Evolutionary conservation across 2,113 vertebrate genomes (phyloP).

Genomic region (Herpetotheres cachinnans): DNA sequence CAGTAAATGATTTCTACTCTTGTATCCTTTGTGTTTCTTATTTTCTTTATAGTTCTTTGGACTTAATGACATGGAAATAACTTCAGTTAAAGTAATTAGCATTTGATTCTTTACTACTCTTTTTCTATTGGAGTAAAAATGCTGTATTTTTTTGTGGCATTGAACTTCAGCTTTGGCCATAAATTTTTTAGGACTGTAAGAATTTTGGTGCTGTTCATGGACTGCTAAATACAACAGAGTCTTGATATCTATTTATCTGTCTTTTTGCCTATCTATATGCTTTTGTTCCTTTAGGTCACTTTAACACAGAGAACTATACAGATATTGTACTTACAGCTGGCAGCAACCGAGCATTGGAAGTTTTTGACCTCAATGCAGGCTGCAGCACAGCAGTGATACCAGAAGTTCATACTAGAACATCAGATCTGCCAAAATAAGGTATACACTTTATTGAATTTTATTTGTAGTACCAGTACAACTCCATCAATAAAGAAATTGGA

Average conservation of each 20-base stretch:
- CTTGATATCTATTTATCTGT: neutral
- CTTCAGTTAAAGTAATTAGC: neutral
- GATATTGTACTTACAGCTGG: conserved; percentile 83
- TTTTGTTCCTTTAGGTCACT: neutral
- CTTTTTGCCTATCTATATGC: neutral
- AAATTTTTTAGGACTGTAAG: neutral
- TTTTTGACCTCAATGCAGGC: conserved; percentile 86
- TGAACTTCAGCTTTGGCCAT: neutral
- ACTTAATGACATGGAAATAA: neutral
- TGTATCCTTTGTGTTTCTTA: conserved; percentile 79
- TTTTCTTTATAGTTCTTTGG: neutral
- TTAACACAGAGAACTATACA: conserved; percentile 60
- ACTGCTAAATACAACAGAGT: neutral
- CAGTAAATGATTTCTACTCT: conserved; percentile 87
- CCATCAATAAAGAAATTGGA: neutral
- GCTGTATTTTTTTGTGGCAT: neutral
- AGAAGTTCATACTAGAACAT: conserved; percentile 81
- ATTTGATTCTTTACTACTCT: neutral
- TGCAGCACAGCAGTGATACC: conserved; percentile 70
- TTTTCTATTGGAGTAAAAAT: neutral
- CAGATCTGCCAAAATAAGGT: conserved; percentile 90
- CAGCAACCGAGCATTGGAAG: conserved; percentile 79
- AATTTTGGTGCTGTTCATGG: neutral
- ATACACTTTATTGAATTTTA: neutral
- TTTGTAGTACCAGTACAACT: neutral